Evolutionary conservation across 2,888 invertebrate species (phyloP), one percentile per base, ranked within the genome.

Genomic region (Adela reaumurella): DNA sequence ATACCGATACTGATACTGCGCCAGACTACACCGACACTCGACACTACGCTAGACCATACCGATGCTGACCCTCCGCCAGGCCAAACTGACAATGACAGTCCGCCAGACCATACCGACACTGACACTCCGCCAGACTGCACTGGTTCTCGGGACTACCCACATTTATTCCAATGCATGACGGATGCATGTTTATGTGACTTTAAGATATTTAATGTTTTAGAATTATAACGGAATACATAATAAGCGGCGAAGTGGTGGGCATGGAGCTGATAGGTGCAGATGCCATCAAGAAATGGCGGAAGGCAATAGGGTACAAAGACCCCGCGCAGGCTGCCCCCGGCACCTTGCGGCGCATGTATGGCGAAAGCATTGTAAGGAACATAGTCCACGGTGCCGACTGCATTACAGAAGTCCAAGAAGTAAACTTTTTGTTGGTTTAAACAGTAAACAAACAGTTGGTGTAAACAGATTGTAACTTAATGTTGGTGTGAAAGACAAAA

Each of bases 201-300:
- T 6, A 24, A 24, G 4, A 43, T 47, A 5, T 47, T 16, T 14
- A 11, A 11, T 41, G 8, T 52, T 55, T 46, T 56, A 86, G 86
- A 50, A 70, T 82, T 46, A 71, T 88, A 47, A 70, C 90, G 51
- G 83, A 85, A 56, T 83, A 86, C 61, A 68, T 92, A 43, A 85
- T 86, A 1, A 83, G 85, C 47, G 92, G 88, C 2, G 87, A 89
- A 50, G 80, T 90, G 2, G 73, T 92, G 52, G 89, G 86, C 0
- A 62, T 93, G 57, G 89, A 92, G 65, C 61, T 94, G 48, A 83
- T 90, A 42, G 89, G 87, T 1, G 83, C 85, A 46, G 72, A 88
- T 57, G 88, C 87, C 1, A 74, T 92, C 1, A 61, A 68, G n/a
- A 79, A 77, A 53, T 89, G 88, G 85, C 72, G 80, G 6, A 67